A percentile compares a stretch with the other conserved stretches of the same genome.
phyloP scores from a whole-genome alignment of 2,797 vertebrate genomes.

The Micropoecilia bifurca region DNA sequence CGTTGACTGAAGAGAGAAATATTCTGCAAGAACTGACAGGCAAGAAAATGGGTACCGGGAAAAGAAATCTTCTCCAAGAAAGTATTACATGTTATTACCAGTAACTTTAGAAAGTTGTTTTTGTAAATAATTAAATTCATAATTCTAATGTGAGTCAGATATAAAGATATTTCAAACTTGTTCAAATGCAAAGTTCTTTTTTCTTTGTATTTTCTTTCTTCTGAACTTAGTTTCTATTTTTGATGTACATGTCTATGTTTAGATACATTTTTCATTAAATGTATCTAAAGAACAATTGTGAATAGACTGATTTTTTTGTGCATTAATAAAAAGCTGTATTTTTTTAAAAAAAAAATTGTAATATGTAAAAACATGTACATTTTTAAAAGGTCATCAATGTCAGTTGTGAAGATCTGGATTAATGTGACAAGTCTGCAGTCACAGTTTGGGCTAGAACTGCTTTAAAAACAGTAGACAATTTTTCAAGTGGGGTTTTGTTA shows the following conservation, averaged over 20 bases:
- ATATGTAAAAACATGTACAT: neutral
- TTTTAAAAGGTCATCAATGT: neutral
- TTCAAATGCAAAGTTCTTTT: neutral
- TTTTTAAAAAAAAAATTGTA: neutral
- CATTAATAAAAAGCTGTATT: neutral
- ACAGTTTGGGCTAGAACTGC: neutral
- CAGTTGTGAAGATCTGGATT: neutral
- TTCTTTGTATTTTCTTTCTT: neutral
- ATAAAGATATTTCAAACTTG: neutral
- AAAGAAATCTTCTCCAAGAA: neutral
- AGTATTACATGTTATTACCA: neutral
- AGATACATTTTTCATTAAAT: neutral
- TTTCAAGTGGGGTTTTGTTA: neutral
- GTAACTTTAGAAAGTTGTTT: neutral
- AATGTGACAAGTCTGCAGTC: neutral
- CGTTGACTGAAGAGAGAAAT: neutral
- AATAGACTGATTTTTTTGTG: neutral
- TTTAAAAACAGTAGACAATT: neutral
- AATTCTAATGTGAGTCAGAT: neutral
- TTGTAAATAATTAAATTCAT: neutral
- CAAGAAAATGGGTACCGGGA: neutral
- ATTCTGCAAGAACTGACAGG: neutral
- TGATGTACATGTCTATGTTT: too few species aligned
- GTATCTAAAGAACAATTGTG: constrained; percentile 1
- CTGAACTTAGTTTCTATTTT: neutral